These are phyloP conservation scores for Coryphaenoides rupestris DNA, from an alignment of 2,113 vertebrate species.

Conservation along the genomic window DNA sequence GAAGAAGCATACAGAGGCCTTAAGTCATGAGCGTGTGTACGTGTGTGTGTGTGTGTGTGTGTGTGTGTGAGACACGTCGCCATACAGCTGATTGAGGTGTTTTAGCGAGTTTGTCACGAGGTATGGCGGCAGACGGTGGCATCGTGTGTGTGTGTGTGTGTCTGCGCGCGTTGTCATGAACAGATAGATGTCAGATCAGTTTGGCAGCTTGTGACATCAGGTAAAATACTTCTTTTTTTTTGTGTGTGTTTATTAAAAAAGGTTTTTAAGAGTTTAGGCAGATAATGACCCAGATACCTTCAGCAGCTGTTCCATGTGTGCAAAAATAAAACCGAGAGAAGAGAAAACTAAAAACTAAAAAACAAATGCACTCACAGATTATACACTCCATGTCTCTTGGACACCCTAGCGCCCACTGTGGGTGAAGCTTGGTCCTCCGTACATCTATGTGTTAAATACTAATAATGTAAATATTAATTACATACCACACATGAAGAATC, in stretches of 20 bases:
- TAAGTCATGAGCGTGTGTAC: constrained; percentile 52
- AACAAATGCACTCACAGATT: not conserved
- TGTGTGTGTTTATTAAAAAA: constrained; percentile 34
- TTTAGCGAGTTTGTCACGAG: constrained; percentile 42
- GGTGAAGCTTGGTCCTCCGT: constrained; percentile 52
- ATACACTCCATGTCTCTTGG: constrained; percentile 50
- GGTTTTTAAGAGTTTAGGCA: constrained; percentile 38
- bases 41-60: constrained; percentile 50
- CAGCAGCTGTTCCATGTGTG: constrained; percentile 52
- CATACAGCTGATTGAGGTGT: constrained; percentile 34
- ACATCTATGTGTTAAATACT: constrained; percentile 62
- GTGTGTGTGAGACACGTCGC: constrained; percentile 40
- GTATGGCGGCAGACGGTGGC: too few species aligned
- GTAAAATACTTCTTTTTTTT: constrained; percentile 43
- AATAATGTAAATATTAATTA: constrained; percentile 71
- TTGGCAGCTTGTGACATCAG: constrained; percentile 65
- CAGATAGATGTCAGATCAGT: constrained; percentile 52
- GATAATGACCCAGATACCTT: constrained; percentile 49
- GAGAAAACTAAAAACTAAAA: too few species aligned
- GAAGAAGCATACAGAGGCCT: too few species aligned
- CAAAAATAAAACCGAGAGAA: constrained; percentile 53
- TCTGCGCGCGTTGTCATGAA: too few species aligned
- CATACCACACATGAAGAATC: constrained; percentile 67
- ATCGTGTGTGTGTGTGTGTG: too few species aligned
- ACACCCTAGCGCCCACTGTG: constrained; percentile 62